Base-by-base conservation (phyloP, 1,140 invertebrate species). In the Aethina tumida region DNA sequence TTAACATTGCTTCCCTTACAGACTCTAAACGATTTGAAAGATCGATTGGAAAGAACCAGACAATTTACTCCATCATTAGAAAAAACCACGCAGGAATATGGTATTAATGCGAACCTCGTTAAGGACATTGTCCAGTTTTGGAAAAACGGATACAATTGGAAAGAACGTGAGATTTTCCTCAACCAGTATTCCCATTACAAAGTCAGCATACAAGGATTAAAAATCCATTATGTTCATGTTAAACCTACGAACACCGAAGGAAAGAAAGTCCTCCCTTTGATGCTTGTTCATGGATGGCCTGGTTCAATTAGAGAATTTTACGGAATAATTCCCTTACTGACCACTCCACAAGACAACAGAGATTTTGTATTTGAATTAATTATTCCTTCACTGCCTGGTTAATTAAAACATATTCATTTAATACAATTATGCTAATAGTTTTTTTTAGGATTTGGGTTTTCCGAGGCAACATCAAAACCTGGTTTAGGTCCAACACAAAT, bases 221-320 rank as follows among this genome's bases (percentile, higher is more conserved):
- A 84, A 39, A 74, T 90, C 29, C 84, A 89, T 58, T 87, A 74
- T 47, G 67, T 84, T 12, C 76, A 77, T 41, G 69, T 70, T 0
- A 80, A 75, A 46, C 70, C 71, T 51, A 66, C 73, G 62, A 66
- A 72, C 2, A 47, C 56, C 50, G 53, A 51, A 25, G 66, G 67
- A 27, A 37, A 75, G 0, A 70, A 67, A 58, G 68, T 87, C 1
- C 43, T 81, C 2, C 84, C 84, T 0, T 26, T 91, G 13, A 51
- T 94, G 1, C 14, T 95, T 1, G 49, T 88, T 3, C 89, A 95
- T 53, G 90, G 91, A 9, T 96, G 90, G 91, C 91, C 91, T 2
- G 88, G 91, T 16, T 86, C 84, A 0, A 68, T 93, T 2, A 67
- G 81, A 6, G 88, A 94, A 60, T 93, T 92, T 57, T 82, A 84